phyloP scores from a whole-genome alignment of 2,113 vertebrate species.

The Procavia capensis region DNA sequence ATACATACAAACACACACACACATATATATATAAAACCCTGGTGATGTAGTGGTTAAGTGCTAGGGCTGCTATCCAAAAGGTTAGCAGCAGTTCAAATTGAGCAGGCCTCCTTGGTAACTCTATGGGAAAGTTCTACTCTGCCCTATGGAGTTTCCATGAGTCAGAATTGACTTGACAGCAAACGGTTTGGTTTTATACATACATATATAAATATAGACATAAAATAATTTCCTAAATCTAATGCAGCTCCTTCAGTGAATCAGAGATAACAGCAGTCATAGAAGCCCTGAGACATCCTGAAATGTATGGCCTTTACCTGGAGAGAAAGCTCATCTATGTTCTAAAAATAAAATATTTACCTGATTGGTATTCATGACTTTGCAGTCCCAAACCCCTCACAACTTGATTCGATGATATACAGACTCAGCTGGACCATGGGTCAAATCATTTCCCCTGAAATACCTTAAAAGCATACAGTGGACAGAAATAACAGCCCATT shows the following conservation, averaged over 20 bases:
- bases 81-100: too few relatives aligned
- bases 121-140: too few relatives aligned
- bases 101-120: too few relatives aligned
- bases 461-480: rapidly evolving
- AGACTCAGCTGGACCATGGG: rapidly evolving
- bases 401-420: not conserved
- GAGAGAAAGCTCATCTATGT: too few relatives aligned
- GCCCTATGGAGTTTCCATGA: too few relatives aligned
- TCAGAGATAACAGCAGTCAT: rapidly evolving
- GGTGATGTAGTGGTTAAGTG: too few relatives aligned
- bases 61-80: too few relatives aligned
- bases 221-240: not conserved
- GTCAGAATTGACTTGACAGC: too few relatives aligned
- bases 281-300: not conserved
- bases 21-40: too few relatives aligned
- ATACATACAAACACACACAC: too few relatives aligned
- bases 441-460: not conserved
- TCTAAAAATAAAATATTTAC: rapidly evolving
- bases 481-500: rapidly evolving
- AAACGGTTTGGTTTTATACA: too few relatives aligned
- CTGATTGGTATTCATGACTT: not conserved
- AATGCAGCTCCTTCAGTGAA: not conserved
- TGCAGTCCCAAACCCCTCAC: not conserved
- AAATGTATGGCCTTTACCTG: not conserved
- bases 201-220: not conserved